phyloP scores from a whole-genome alignment of 2,888 invertebrate genomes.

The Cremastobaeus sp. region DNA sequence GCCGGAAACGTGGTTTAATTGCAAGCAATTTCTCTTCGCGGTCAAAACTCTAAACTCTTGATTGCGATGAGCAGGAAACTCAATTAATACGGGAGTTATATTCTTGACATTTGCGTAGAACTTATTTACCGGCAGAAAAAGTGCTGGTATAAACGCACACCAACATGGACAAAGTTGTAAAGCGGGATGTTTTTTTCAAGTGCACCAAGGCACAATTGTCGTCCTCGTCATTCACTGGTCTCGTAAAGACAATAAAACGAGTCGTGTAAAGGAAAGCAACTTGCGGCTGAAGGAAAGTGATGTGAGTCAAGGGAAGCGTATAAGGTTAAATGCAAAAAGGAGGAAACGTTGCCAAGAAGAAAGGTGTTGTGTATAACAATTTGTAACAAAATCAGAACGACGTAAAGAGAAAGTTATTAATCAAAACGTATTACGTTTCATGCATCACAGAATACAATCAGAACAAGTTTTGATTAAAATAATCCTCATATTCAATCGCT shows the following conservation, averaged over 20 bases:
- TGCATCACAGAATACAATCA: no score
- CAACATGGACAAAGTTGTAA: no score
- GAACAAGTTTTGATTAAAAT: no score
- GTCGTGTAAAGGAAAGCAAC: conserved; percentile 16
- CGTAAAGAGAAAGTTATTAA: no score
- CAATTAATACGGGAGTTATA: conserved; percentile 7
- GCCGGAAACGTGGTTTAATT: conserved; percentile 18
- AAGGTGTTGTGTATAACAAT: no score
- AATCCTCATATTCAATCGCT: no score
- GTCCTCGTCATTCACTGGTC: conserved; percentile 17
- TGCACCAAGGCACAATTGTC: conserved; percentile 13
- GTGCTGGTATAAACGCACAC: not conserved
- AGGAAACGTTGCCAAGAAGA: no score
- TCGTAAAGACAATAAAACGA: conserved; percentile 10
- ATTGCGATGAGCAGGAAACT: not conserved
- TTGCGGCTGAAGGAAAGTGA: conserved; percentile 23
- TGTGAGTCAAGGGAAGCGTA: conserved; percentile 34
- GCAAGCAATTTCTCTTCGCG: conserved; percentile 17
- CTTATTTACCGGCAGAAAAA: not conserved
- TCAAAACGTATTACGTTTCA: no score
- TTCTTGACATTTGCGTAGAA: not conserved
- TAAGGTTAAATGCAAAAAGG: conserved; percentile 12
- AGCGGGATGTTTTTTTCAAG: not conserved
- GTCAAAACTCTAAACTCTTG: conserved; percentile 3
- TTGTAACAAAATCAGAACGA: no score